Evolutionary conservation across 2,113 vertebrate species (phyloP).

Genomic region (Chamaetylas fuelleborni): DNA sequence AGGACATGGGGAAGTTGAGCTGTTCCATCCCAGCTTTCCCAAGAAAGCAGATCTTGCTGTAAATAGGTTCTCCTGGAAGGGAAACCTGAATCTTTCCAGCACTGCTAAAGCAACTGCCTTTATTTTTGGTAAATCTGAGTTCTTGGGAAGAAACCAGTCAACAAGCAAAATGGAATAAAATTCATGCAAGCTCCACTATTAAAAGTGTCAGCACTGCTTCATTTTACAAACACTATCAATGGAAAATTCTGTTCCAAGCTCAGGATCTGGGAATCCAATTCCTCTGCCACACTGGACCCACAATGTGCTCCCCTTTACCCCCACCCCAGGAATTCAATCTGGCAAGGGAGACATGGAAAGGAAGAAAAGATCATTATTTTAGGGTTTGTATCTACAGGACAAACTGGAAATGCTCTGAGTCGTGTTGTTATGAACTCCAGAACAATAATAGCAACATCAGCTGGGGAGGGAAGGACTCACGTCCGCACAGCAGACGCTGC

Average conservation of each 20-base stretch:
- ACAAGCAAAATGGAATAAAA: not conserved
- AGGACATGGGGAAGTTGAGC: not conserved
- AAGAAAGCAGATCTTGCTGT: not conserved
- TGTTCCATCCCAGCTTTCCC: not conserved
- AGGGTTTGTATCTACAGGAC: not conserved
- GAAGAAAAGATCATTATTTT: not conserved
- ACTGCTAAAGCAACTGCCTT: not conserved
- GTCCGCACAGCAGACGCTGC: not conserved
- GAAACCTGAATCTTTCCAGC: not conserved
- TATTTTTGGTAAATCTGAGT: not conserved
- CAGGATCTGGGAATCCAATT: not conserved
- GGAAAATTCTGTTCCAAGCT: not conserved
- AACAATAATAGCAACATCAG: not conserved
- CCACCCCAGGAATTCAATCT: not conserved
- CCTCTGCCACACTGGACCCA: not conserved
- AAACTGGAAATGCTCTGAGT: not conserved
- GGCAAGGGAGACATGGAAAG: not conserved
- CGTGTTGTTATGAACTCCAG: not conserved
- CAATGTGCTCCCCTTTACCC: too few relatives aligned
- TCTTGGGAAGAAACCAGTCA: not conserved
- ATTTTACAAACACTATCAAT: not conserved
- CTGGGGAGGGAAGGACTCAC: not conserved
- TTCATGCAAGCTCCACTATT: not conserved
- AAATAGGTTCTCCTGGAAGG: constrained; percentile 3
- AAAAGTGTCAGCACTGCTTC: not conserved